These are phyloP conservation scores for Gavia stellata DNA, from an alignment of 2,113 vertebrate species.

Conservation along the genomic window DNA sequence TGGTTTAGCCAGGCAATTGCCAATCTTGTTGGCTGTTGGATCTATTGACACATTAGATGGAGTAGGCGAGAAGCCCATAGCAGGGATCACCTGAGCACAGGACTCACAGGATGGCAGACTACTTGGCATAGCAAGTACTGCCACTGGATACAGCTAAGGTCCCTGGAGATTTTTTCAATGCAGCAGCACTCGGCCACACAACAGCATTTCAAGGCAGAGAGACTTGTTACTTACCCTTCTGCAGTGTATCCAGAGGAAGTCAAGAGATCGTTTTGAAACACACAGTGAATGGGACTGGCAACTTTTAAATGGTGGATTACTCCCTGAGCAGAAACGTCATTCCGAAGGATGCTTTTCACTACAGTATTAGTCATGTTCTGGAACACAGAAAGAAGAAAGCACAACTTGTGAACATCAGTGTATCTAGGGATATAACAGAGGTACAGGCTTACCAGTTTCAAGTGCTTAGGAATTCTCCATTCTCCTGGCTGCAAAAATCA, in stretches of 20 bases:
- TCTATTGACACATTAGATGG: not conserved
- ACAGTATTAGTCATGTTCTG: constrained; percentile 79
- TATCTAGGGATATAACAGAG: not conserved
- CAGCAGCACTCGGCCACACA: not conserved
- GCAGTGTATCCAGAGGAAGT: constrained; percentile 77
- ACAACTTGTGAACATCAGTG: not conserved
- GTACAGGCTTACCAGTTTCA: not conserved
- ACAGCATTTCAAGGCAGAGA: not conserved
- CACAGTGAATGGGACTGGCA: constrained; percentile 75
- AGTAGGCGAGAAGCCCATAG: not conserved
- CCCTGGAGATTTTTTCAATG: not conserved
- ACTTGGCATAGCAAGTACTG: not conserved
- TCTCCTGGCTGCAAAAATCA: not conserved
- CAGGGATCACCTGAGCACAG: not conserved
- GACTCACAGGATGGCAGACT: not conserved
- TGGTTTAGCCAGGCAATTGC: not conserved
- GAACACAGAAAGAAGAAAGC: not conserved
- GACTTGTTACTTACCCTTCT: constrained; percentile 67
- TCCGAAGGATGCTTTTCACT: constrained; percentile 75
- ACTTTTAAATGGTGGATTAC: constrained; percentile 50
- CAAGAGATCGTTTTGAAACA: constrained; percentile 76
- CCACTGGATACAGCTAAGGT: not conserved
- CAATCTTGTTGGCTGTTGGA: not conserved
- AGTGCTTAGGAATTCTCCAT: not conserved
- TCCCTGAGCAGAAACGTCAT: constrained; percentile 20